Percentiles rank a stretch among this genome's conserved stretches.
Evolutionary conservation across 2,797 vertebrate genomes (phyloP).

Genomic region (Eulemur albifrons): DNA sequence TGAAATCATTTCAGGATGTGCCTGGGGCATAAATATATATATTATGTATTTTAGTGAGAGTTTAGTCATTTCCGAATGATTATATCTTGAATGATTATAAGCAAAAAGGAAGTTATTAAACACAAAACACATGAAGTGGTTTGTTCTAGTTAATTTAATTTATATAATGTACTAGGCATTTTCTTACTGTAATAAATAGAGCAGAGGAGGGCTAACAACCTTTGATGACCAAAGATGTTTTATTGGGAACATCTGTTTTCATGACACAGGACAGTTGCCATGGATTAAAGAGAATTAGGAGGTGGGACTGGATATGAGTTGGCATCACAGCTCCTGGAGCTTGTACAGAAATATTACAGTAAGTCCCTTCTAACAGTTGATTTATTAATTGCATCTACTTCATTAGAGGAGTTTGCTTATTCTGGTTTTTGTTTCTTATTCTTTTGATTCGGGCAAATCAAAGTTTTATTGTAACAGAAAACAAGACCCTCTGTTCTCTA

Average conservation of each 20-base stretch:
- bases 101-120: constrained; percentile 61
- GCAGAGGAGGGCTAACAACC: constrained; percentile 27
- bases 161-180: constrained; percentile 30
- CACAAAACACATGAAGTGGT: background rate
- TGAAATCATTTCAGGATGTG: background rate
- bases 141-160: constrained; percentile 58
- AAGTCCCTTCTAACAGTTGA: background rate
- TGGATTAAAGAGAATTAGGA: constrained; percentile 20
- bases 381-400: background rate
- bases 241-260: constrained; percentile 60
- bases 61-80: constrained; percentile 43
- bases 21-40: background rate
- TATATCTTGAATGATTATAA: constrained; percentile 1
- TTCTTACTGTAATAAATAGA: constrained; percentile 62
- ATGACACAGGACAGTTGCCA: constrained; percentile 38
- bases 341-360: constrained; percentile 16
- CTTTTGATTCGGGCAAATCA: background rate
- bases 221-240: constrained; percentile 31
- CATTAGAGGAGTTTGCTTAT: background rate
- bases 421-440: constrained; percentile 18
- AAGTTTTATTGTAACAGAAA: constrained; percentile 2
- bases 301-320: background rate
- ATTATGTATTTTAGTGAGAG: background rate
- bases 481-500: background rate
- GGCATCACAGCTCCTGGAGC: background rate